phyloP scores from a whole-genome alignment of 2,797 vertebrate species.

The Bufotes viridis region DNA sequence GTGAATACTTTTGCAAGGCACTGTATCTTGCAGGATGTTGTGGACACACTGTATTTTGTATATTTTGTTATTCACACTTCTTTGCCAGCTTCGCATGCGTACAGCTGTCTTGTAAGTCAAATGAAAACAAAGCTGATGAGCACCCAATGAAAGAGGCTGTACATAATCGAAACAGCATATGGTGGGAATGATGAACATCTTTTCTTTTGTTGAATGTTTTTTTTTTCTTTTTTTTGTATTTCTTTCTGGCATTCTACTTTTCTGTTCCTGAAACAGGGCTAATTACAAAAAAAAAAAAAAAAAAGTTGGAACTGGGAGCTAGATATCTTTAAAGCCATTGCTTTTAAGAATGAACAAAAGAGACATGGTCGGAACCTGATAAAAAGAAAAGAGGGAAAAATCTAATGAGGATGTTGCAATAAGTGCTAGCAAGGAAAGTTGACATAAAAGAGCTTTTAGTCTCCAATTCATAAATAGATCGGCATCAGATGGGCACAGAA shows the following conservation, averaged over 20 bases:
- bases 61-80: slow-evolving; percentile 56
- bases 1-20: too few species aligned
- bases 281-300: slow-evolving; percentile 75
- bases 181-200: slow-evolving; percentile 77
- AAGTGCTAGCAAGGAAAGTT: slow-evolving; percentile 84
- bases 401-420: slow-evolving; percentile 84
- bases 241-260: slow-evolving; percentile 79
- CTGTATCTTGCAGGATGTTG: slow-evolving; percentile 39
- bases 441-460: slow-evolving; percentile 83
- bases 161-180: slow-evolving; percentile 71
- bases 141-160: slow-evolving; percentile 75
- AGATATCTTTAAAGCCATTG: slow-evolving; percentile 82
- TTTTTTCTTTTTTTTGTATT: slow-evolving; percentile 69
- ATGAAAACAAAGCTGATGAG: slow-evolving; percentile 69
- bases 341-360: slow-evolving; percentile 83
- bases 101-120: slow-evolving; percentile 69
- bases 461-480: slow-evolving; percentile 82
- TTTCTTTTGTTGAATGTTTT: slow-evolving; percentile 78
- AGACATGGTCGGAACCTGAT: slow-evolving; percentile 74
- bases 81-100: slow-evolving; percentile 46
- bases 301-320: slow-evolving; percentile 78
- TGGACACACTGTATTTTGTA: slow-evolving; percentile 47
- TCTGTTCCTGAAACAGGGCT: slow-evolving; percentile 80
- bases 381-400: slow-evolving; percentile 78
- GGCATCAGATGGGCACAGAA: slow-evolving; percentile 80